These are phyloP conservation scores for Clivina fossor DNA, from an alignment of 2,888 invertebrate species.

Conservation along the genomic window DNA sequence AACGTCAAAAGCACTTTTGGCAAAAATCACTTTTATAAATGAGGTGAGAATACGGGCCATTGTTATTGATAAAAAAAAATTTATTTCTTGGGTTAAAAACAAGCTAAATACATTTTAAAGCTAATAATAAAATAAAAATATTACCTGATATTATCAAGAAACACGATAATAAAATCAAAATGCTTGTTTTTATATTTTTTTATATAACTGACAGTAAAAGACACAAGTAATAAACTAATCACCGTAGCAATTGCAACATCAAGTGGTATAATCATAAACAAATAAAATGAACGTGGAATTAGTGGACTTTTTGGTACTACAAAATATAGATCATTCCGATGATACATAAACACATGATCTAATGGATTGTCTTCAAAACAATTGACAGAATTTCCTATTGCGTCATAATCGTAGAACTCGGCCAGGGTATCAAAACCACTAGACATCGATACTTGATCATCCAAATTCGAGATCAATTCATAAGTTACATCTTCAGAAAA, in stretches of 20 bases:
- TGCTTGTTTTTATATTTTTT: background rate
- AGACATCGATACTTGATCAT: too few relatives aligned
- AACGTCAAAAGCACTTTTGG: too few relatives aligned
- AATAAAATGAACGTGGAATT: background rate
- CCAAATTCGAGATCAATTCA: too few relatives aligned
- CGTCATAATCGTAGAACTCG: conserved; percentile 5
- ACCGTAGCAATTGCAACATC: conserved; percentile 8
- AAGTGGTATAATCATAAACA: conserved; percentile 6
- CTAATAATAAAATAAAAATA: too few relatives aligned
- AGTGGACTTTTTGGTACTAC: background rate
- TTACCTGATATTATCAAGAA: conserved; percentile 14
- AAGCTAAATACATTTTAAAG: too few relatives aligned
- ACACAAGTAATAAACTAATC: background rate
- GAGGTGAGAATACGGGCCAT: too few relatives aligned
- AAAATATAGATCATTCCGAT: conserved; percentile 6
- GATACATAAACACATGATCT: background rate
- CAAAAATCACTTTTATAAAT: too few relatives aligned
- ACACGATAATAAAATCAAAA: background rate
- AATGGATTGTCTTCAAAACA: background rate
- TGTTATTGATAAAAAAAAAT: too few relatives aligned
- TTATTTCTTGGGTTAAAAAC: too few relatives aligned
- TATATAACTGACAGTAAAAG: background rate
- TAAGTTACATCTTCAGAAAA: background rate
- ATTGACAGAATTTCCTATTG: background rate
- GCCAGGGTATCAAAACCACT: background rate